Evolutionary conservation across 2,113 vertebrate genomes (phyloP).

Genomic region (Alosa alosa): DNA sequence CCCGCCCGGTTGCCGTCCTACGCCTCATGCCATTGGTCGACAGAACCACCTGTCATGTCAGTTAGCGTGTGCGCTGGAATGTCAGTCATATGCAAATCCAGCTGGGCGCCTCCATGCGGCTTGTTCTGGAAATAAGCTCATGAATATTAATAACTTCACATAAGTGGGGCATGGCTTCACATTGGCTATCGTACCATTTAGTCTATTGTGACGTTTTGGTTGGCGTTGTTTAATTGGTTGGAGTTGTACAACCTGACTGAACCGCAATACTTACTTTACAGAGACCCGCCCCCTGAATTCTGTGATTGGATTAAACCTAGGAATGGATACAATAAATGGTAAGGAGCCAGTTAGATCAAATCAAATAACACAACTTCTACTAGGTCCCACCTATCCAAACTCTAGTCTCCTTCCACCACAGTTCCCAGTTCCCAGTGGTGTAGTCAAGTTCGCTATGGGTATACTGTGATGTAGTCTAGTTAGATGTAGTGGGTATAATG

Average conservation of each 20-base stretch:
- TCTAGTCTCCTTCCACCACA: not conserved
- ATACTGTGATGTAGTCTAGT: too few relatives aligned
- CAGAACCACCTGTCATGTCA: slow-evolving; percentile 58
- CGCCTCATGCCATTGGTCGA: slow-evolving; percentile 56
- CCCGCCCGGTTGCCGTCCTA: slow-evolving; percentile 55
- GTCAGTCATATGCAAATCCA: slow-evolving; percentile 80
- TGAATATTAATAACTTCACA: slow-evolving; percentile 43
- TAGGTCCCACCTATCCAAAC: slow-evolving; percentile 49
- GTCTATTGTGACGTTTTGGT: not conserved
- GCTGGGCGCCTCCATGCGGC: slow-evolving; percentile 22
- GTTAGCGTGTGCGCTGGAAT: slow-evolving; percentile 69
- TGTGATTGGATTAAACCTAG: slow-evolving; percentile 54
- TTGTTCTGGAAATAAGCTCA: slow-evolving; percentile 19
- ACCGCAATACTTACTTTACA: slow-evolving; percentile 24
- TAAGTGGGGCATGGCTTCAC: not conserved
- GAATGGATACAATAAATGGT: slow-evolving; percentile 56
- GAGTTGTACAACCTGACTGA: slow-evolving; percentile 25
- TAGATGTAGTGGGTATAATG: too few relatives aligned
- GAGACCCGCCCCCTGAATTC: slow-evolving; percentile 37
- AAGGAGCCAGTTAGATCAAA: slow-evolving; percentile 58
- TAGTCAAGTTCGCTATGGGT: too few relatives aligned
- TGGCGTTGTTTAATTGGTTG: not conserved
- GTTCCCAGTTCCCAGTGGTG: too few relatives aligned
- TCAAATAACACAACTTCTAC: slow-evolving; percentile 52
- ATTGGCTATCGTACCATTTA: slow-evolving; percentile 27